These are phyloP conservation scores for Asteroscopus sphinx DNA, from an alignment of 2,888 invertebrate genomes.

Conservation along the genomic window DNA sequence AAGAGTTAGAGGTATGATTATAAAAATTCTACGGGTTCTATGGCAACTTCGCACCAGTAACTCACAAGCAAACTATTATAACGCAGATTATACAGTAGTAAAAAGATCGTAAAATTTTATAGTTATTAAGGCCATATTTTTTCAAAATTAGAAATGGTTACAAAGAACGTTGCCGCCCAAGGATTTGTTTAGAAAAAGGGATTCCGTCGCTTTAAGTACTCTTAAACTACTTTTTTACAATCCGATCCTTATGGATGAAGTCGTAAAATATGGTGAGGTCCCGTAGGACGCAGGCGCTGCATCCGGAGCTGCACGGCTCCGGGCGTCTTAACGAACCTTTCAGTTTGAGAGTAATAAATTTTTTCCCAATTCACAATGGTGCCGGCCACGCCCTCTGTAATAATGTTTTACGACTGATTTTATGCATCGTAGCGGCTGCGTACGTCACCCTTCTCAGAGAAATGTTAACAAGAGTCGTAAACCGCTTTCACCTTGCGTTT, in stretches of 20 bases:
- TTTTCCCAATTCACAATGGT: conserved; percentile 68
- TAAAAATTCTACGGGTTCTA: conserved; percentile 54
- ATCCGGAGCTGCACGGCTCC: conserved; percentile 71
- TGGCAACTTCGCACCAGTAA: conserved; percentile 69
- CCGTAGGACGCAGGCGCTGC: conserved; percentile 55
- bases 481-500: conserved; percentile 56
- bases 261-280: conserved; percentile 80
- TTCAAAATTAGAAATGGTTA: conserved; percentile 80
- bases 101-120: conserved; percentile 85
- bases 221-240: conserved; percentile 72
- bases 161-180: conserved; percentile 79
- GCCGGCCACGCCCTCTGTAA: conserved; percentile 65
- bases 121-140: conserved; percentile 80
- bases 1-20: conserved; percentile 47
- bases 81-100: conserved; percentile 87
- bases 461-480: conserved; percentile 67
- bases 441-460: conserved; percentile 62
- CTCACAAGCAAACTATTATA: conserved; percentile 75
- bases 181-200: conserved; percentile 72
- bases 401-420: conserved; percentile 73
- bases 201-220: conserved; percentile 76
- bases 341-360: conserved; percentile 76
- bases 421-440: conserved; percentile 65
- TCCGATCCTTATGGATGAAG: conserved; percentile 76
- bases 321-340: conserved; percentile 75